Evolutionary conservation across 2,888 invertebrate species (phyloP).

Genomic region (Clunio marinus): DNA sequence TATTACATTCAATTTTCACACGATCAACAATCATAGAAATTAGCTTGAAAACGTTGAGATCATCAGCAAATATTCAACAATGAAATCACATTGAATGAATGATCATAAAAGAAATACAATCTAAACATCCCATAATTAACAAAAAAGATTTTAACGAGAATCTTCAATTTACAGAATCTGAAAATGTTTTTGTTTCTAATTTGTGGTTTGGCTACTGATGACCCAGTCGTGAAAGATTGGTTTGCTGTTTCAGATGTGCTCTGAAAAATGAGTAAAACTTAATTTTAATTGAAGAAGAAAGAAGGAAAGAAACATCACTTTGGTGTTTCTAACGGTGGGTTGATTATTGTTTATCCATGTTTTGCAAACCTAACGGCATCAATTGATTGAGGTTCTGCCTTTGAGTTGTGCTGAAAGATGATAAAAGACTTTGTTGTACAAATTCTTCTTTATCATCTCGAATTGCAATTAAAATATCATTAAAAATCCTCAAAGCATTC

Average conservation of each 20-base stretch:
- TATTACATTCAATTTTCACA: too few species aligned
- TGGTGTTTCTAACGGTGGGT: slow-evolving; percentile 28
- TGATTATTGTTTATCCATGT: slow-evolving; percentile 26
- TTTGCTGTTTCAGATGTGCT: background rate
- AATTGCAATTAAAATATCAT: slow-evolving; percentile 35
- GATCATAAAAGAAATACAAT: slow-evolving; percentile 27
- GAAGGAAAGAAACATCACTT: background rate
- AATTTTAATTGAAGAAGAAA: background rate
- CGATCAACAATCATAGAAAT: too few species aligned
- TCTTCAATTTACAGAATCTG: background rate
- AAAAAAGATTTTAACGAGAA: slow-evolving; percentile 11
- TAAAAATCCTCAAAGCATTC: slow-evolving; percentile 38
- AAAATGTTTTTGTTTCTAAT: slow-evolving; percentile 19
- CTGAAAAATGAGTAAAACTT: background rate
- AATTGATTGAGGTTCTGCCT: slow-evolving; percentile 21
- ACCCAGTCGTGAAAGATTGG: background rate
- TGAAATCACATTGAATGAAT: too few species aligned
- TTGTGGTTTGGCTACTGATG: slow-evolving; percentile 35
- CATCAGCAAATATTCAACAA: too few species aligned
- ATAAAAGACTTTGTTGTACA: slow-evolving; percentile 4
- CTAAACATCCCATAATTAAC: slow-evolving; percentile 26
- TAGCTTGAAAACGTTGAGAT: too few species aligned
- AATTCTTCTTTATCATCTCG: background rate
- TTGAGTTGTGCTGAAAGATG: slow-evolving; percentile 26
- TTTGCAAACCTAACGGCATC: slow-evolving; percentile 29